Percentiles rank a stretch among this genome's conserved stretches.
Evolutionary conservation across 2,113 vertebrate genomes (phyloP).

Genomic region (Microcebus murinus): DNA sequence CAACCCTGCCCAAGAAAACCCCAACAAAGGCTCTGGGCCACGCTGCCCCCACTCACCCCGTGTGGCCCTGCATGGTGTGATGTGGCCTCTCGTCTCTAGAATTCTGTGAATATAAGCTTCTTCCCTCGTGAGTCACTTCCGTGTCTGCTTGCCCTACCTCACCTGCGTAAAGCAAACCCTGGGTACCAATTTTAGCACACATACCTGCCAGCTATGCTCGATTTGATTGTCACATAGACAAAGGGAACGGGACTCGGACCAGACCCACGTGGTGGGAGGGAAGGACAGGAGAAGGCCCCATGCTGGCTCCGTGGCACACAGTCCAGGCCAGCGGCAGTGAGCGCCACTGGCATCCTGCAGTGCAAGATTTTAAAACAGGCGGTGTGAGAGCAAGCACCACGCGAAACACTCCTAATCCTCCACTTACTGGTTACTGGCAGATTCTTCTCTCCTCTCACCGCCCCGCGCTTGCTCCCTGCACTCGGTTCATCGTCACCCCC

Average conservation of each 20-base stretch:
- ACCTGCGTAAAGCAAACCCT: background rate
- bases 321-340: background rate
- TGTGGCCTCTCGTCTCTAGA: background rate
- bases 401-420: background rate
- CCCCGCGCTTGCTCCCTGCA: background rate
- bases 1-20: background rate
- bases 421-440: background rate
- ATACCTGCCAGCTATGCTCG: background rate
- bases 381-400: background rate
- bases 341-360: background rate
- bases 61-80: background rate
- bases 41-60: fast-evolving
- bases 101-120: background rate
- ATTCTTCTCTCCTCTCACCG: background rate
- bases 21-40: background rate
- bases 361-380: background rate
- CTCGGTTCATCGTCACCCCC: background rate
- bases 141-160: background rate
- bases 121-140: background rate
- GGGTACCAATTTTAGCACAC: background rate
- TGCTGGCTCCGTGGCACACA: background rate
- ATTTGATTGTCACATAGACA: background rate
- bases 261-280: no score
- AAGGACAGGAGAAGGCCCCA: background rate
- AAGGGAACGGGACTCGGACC: no score